These are phyloP conservation scores for Allolobophora icterica DNA, from an alignment of 2,888 invertebrate genomes.

Conservation along the genomic window DNA sequence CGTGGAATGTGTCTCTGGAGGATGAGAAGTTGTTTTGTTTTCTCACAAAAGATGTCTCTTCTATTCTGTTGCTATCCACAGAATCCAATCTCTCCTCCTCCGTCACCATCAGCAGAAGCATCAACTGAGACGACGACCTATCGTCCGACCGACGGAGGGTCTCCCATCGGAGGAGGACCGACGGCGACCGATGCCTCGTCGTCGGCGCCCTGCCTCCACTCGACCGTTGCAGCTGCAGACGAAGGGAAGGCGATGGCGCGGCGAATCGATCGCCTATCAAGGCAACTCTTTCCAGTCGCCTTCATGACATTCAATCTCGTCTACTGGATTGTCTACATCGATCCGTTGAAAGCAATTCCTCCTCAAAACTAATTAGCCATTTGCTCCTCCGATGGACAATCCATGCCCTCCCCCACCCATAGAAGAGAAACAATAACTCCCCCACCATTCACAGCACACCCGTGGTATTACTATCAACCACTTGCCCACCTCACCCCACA, in stretches of 20 bases:
- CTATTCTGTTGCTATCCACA: neutral
- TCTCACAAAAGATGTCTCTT: no score
- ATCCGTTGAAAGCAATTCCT: conserved; percentile 13
- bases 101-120: no score
- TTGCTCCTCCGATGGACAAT: neutral
- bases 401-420: neutral
- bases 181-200: neutral
- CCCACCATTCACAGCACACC: neutral
- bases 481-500: no score
- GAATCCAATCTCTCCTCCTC: neutral
- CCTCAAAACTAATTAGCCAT: neutral
- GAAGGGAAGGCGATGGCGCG: neutral
- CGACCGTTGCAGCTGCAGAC: no score
- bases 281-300: neutral
- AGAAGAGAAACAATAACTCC: no score
- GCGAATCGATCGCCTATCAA: neutral
- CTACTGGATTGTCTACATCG: neutral
- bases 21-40: neutral
- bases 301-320: neutral
- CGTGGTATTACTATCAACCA: neutral
- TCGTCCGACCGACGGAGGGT: neutral
- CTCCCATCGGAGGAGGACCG: neutral
- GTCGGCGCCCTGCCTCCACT: neutral
- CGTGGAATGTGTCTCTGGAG: neutral
- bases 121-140: neutral